Base-by-base conservation (phyloP, 2,888 invertebrate species). In the Amphimallon solstitiale region DNA sequence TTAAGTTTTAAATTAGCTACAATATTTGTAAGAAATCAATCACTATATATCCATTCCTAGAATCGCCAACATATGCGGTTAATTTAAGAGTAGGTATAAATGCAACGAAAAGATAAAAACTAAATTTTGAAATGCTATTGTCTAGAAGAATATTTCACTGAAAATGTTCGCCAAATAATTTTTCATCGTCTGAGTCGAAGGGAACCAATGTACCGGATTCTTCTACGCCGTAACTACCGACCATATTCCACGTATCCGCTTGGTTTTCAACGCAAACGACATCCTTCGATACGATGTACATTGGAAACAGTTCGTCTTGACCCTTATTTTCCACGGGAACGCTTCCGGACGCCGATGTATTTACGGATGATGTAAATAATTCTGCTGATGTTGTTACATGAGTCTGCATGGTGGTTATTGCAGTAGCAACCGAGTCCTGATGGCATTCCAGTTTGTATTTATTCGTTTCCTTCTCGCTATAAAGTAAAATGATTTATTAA, bases 181-280 rank as follows among this genome's bases (percentile, higher is more conserved):
- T 66, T 64, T 72, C 72, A 21, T 68, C 70, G 23, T 70, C 72
- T 6, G 72, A 68, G 37, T 71, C 69, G 48, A 72, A 72, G 38
- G 71, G 80, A 51, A 82, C 81, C 48, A 83, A 73, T 40, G 77
- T 76, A 9, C 80, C 82, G 6, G 82, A 80, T 72, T 81, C 81
- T 60, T 81, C 82, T 3, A 82, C 82, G 66, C 80, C 82, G 66
- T 82, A 83, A 71, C 77, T 79, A 35, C 79, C 81, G 40, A 80
- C 80, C 60, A 81, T 75, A 69, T 76, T 81, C 82, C 82, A 83
- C 2, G 79, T 71, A 61, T 81, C 81, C 2, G 74, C 68, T 34
- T 75, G 72, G 70, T 76, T 75, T 63, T 79, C 79, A 2, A 75
- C 73, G 46, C 73, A 73, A 12, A 77, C 75, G 49, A 74, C 73